A percentile compares a stretch with the other conserved stretches of the same genome.
phyloP scores from a whole-genome alignment of 2,113 vertebrate species.

The Aleadryas rufinucha region DNA sequence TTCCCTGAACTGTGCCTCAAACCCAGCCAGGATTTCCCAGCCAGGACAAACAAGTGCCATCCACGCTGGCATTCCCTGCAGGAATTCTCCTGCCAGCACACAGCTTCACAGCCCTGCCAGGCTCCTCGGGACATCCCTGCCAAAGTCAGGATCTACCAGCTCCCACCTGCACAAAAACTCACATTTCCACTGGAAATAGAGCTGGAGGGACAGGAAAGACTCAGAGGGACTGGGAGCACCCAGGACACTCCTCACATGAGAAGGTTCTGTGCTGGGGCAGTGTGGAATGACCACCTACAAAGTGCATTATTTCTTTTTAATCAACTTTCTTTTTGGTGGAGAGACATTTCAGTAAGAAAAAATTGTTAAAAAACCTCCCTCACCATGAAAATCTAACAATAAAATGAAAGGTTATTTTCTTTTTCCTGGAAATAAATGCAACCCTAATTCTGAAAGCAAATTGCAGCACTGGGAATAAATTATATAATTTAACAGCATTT shows the following conservation, averaged over 20 bases:
- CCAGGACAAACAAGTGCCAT: fast-evolving
- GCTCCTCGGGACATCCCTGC: not conserved
- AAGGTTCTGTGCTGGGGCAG: not conserved
- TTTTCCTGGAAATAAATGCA: not conserved
- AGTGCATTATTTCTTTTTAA: not conserved
- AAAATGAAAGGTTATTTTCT: not conserved
- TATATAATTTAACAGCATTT: not conserved
- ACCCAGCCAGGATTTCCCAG: not conserved
- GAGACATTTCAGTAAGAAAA: not conserved
- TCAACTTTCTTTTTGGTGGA: not conserved
- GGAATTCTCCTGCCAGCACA: not conserved
- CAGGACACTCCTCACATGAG: fast-evolving
- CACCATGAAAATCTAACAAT: not conserved
- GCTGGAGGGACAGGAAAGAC: not conserved
- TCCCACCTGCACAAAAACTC: not conserved
- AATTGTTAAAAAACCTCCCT: not conserved
- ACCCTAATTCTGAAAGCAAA: not conserved
- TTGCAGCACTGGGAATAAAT: not conserved
- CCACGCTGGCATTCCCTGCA: not conserved
- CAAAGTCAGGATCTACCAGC: not conserved
- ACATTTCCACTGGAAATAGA: not conserved
- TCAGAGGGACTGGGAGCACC: not conserved
- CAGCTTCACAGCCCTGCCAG: not conserved
- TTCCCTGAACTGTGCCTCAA: not conserved
- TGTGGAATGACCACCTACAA: fast-evolving